A percentile compares a stretch with the other conserved stretches of the same genome.
Evolutionary conservation across 2,797 vertebrate species (phyloP).

Genomic region (Sylvilagus floridanus): DNA sequence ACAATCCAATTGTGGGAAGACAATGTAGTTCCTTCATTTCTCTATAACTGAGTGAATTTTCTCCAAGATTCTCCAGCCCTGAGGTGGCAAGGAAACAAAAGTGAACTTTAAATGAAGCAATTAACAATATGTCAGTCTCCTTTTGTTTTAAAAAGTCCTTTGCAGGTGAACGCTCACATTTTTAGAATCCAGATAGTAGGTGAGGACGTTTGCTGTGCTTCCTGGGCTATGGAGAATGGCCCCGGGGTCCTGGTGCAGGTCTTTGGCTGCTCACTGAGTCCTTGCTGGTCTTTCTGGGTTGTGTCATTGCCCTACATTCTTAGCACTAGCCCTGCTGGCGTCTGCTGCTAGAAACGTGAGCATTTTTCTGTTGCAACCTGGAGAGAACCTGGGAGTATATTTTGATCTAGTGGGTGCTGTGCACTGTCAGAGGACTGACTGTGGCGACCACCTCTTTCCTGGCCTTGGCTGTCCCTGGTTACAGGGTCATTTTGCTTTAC

Average conservation of each 20-base stretch:
- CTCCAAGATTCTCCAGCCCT: constrained; percentile 73
- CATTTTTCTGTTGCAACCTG: background rate
- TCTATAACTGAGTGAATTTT: constrained; percentile 79
- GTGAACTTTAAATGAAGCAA: constrained; percentile 81
- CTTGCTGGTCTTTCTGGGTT: background rate
- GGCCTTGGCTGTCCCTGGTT: background rate
- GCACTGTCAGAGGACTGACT: background rate
- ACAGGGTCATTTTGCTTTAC: background rate
- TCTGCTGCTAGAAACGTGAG: background rate
- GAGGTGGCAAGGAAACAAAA: constrained; percentile 72
- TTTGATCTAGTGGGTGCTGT: background rate
- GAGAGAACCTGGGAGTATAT: background rate
- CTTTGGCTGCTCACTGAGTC: background rate
- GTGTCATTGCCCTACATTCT: background rate
- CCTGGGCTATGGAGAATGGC: background rate
- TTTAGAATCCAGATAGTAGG: constrained; percentile 37
- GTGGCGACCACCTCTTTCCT: background rate
- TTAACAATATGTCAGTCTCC: constrained; percentile 81
- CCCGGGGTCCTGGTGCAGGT: background rate
- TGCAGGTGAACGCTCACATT: constrained; percentile 70
- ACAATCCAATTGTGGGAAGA: constrained; percentile 74
- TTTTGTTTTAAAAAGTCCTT: constrained; percentile 66
- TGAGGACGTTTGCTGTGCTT: background rate
- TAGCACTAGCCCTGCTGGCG: background rate
- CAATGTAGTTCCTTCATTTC: constrained; percentile 81